Evolutionary conservation across 2,888 invertebrate species (phyloP).

Genomic region (Xestia rhomboidea): DNA sequence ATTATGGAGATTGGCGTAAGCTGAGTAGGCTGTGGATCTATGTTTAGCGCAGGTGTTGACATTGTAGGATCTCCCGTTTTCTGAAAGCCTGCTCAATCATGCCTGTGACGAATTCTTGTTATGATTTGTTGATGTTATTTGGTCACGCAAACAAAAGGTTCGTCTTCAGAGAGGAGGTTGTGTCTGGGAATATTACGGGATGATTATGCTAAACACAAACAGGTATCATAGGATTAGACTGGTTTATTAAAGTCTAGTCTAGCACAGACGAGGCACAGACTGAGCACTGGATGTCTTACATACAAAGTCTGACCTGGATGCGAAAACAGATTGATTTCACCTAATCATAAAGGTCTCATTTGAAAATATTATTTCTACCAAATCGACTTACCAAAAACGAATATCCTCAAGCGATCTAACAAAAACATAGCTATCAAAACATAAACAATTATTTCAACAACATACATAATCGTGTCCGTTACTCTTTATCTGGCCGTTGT

Average conservation of each 20-base stretch:
- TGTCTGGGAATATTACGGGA: not conserved
- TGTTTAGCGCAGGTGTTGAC: not conserved
- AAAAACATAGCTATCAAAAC: constrained; percentile 17
- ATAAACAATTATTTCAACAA: constrained; percentile 29
- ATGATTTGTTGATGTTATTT: not conserved
- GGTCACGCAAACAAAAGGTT: not conserved
- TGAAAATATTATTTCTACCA: not conserved
- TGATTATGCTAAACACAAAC: not conserved
- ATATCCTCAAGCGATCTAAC: not conserved
- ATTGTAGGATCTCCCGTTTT: too few species aligned
- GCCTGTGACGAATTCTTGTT: not conserved
- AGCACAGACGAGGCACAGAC: not conserved
- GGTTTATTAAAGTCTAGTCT: not conserved
- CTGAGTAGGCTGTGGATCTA: not conserved
- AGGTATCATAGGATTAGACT: not conserved
- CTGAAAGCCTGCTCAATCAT: constrained; percentile 7
- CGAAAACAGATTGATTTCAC: not conserved
- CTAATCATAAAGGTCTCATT: not conserved
- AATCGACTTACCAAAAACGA: constrained; percentile 1
- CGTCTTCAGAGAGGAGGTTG: not conserved
- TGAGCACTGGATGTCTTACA: too few species aligned
- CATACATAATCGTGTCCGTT: constrained; percentile 46
- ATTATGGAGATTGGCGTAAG: constrained; percentile 9
- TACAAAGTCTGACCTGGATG: not conserved
- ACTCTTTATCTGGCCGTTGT: constrained; percentile 56